phyloP scores from a whole-genome alignment of 2,888 invertebrate genomes.

The Marronus borbonicus region DNA sequence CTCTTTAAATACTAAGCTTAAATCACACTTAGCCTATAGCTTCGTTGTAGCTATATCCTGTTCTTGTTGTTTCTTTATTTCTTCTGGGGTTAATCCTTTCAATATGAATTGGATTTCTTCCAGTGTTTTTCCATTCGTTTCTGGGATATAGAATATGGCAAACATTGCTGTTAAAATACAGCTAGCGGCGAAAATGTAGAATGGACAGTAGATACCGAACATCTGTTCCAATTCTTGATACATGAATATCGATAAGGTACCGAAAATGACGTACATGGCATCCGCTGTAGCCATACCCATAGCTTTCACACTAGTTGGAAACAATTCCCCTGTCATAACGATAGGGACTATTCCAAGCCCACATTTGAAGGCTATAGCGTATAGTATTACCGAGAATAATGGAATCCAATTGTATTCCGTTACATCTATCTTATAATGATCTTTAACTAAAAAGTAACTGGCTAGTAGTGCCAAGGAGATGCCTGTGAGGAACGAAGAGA shows the following conservation, averaged over 20 bases:
- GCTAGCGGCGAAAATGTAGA: conserved; percentile 65
- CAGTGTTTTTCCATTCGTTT: conserved; percentile 66
- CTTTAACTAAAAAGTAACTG: conserved; percentile 65
- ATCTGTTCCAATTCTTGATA: conserved; percentile 61
- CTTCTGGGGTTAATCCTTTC: conserved; percentile 59
- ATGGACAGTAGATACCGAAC: conserved; percentile 65
- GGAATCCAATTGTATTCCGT: conserved; percentile 66
- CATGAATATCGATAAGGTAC: conserved; percentile 63
- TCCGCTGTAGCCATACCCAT: conserved; percentile 68
- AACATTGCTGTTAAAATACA: conserved; percentile 65
- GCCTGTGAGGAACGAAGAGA: conserved; percentile 65
- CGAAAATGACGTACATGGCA: conserved; percentile 64
- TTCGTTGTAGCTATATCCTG: conserved; percentile 32
- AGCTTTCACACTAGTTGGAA: conserved; percentile 68
- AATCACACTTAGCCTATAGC: not conserved
- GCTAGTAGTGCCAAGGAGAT: conserved; percentile 63
- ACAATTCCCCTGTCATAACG: conserved; percentile 67
- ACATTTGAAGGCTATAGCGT: conserved; percentile 65
- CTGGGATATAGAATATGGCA: conserved; percentile 65
- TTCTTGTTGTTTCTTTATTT: conserved; percentile 29
- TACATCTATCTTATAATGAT: conserved; percentile 59
- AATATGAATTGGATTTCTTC: conserved; percentile 68
- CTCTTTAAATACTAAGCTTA: not conserved
- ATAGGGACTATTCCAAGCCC: conserved; percentile 68
- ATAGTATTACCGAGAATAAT: conserved; percentile 64